Evolutionary conservation across 2,113 vertebrate genomes (phyloP).

Genomic region (Petromus typicus): DNA sequence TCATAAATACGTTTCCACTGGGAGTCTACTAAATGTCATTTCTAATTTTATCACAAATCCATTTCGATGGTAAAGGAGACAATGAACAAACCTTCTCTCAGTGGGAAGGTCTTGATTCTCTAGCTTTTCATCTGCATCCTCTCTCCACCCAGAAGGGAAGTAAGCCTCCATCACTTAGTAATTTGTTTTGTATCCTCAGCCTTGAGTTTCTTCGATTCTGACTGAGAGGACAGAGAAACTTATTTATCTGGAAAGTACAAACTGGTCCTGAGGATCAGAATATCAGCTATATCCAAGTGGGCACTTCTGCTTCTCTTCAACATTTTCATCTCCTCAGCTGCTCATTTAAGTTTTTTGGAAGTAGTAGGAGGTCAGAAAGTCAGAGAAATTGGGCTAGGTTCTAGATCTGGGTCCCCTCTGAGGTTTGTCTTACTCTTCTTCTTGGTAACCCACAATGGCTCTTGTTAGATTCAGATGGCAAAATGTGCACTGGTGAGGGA

Average conservation of each 20-base stretch:
- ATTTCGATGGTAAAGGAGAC: slow-evolving; percentile 62
- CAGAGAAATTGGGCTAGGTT: not conserved
- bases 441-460: not conserved
- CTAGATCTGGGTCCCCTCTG: not conserved
- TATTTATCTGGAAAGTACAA: slow-evolving; percentile 24
- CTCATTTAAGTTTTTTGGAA: not conserved
- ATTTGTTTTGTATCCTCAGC: too few relatives aligned
- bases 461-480: not conserved
- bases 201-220: slow-evolving; percentile 9
- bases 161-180: too few relatives aligned
- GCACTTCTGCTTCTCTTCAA: not conserved
- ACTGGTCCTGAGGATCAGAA: slow-evolving; percentile 15
- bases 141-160: too few relatives aligned
- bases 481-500: not conserved
- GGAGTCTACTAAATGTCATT: slow-evolving; percentile 64
- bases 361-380: not conserved
- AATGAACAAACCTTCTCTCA: not conserved
- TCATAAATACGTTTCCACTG: slow-evolving; percentile 52
- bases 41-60: slow-evolving; percentile 73
- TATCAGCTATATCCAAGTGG: not conserved
- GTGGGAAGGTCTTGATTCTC: slow-evolving; percentile 29
- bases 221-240: not conserved
- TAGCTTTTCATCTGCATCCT: slow-evolving; percentile 44
- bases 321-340: not conserved
- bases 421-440: not conserved